Evolutionary conservation across 2,113 vertebrate species (phyloP).

Genomic region (Phainopepla nitens): DNA sequence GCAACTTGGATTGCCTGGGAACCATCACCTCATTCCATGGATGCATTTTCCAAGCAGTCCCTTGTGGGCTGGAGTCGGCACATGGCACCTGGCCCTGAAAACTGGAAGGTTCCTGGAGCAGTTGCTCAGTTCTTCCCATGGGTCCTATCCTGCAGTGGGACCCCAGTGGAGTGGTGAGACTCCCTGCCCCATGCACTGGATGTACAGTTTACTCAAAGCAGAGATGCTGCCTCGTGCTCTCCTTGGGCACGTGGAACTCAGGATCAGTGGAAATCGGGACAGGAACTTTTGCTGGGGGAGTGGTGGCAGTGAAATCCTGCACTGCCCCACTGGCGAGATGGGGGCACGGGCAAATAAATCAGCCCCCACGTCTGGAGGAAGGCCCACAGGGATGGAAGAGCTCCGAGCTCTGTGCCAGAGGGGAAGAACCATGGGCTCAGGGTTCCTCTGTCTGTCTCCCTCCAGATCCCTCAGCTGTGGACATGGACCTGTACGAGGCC

Average conservation of each 20-base stretch:
- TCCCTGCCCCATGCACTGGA: neutral
- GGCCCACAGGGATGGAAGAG: neutral
- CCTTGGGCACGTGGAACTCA: neutral
- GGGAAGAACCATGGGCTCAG: neutral
- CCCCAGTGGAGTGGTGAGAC: neutral
- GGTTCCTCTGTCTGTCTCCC: neutral
- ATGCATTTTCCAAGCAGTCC: neutral
- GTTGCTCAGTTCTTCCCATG: neutral
- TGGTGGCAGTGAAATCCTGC: neutral
- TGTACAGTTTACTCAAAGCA: neutral
- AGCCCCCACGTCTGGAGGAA: neutral
- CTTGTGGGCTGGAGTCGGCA: neutral
- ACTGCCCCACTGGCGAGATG: neutral
- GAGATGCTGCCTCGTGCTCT: neutral
- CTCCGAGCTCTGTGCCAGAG: rapidly evolving
- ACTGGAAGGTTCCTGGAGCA: neutral
- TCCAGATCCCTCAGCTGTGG: conserved; percentile 62
- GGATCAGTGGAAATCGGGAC: neutral
- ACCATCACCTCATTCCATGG: neutral
- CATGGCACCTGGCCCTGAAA: neutral
- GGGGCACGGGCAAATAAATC: neutral
- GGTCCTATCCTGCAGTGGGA: neutral
- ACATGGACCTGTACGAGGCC: conserved; percentile 73
- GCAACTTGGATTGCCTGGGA: neutral
- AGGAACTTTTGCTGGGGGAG: neutral